These are phyloP conservation scores for Laupala kohalensis DNA, from an alignment of 1,140 invertebrate genomes.

Conservation along the genomic window DNA sequence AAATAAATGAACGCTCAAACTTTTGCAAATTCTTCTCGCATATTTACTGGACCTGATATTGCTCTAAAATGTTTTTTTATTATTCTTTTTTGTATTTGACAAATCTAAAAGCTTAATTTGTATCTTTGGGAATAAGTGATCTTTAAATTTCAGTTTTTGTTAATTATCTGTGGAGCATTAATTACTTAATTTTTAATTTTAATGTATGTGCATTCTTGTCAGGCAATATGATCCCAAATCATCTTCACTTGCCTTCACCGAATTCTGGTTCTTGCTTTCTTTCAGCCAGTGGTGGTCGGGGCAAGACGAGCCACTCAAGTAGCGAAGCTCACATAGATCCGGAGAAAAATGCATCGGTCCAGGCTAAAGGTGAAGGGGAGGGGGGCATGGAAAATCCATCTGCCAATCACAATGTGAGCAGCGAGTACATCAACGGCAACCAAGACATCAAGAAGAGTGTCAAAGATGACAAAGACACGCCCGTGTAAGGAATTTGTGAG, in stretches of 20 bases:
- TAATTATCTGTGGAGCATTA: not conserved
- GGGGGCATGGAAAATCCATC: slow-evolving; percentile 7
- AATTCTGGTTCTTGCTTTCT: slow-evolving; percentile 1
- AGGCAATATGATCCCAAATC: not conserved
- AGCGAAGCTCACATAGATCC: slow-evolving; percentile 6
- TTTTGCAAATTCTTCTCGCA: no score
- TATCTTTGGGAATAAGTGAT: not conserved
- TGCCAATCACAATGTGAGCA: slow-evolving; percentile 5
- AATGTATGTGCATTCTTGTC: not conserved
- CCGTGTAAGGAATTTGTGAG: not conserved
- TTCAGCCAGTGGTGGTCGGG: slow-evolving; percentile 5
- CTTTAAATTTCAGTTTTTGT: not conserved
- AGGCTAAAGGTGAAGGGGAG: slow-evolving; percentile 4
- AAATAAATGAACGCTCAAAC: no score
- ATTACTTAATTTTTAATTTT: not conserved
- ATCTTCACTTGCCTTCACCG: slow-evolving; percentile 8
- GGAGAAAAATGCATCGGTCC: not conserved
- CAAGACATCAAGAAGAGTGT: not conserved
- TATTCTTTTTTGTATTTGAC: not conserved
- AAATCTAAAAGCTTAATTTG: not conserved
- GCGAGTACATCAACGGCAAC: slow-evolving; percentile 7
- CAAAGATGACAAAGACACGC: slow-evolving; percentile 3
- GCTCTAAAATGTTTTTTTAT: no score
- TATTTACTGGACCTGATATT: no score
- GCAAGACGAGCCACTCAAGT: slow-evolving; percentile 4